Percentiles rank a stretch among this genome's conserved stretches.
Conservation (phyloP, 2,113 vertebrate genomes). For the Orientallactaga bullata region DNA sequence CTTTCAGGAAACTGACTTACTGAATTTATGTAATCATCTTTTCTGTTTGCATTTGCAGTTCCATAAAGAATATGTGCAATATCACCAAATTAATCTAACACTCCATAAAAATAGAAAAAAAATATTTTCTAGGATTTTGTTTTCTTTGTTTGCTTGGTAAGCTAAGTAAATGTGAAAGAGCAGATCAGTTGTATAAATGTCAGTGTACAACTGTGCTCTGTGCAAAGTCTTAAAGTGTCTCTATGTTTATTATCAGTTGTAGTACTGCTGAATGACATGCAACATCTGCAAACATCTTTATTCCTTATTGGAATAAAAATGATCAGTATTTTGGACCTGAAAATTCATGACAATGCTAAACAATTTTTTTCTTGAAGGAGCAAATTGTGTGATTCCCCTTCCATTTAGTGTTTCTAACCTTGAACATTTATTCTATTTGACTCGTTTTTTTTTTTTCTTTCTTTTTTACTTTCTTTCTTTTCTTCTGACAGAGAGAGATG, state of each 20-base stretch:
- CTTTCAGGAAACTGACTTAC: neutral
- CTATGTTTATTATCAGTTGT: neutral
- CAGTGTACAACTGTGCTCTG: neutral
- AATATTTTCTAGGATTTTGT: neutral
- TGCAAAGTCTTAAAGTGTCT: neutral
- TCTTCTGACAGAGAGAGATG: too few relatives aligned
- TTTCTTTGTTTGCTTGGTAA: neutral
- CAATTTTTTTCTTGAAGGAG: neutral
- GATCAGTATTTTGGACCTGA: constrained; percentile 4
- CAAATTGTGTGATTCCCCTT: neutral
- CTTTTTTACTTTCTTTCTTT: too few relatives aligned
- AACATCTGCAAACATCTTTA: neutral
- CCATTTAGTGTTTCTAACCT: neutral
- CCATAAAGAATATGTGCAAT: neutral
- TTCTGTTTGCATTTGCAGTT: neutral
- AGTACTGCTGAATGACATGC: constrained; percentile 7
- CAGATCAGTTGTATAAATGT: neutral
- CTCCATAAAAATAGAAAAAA: neutral
- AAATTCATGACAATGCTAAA: constrained; percentile 25
- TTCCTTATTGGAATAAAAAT: constrained; percentile 9
- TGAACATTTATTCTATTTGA: too few relatives aligned
- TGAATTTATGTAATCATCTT: constrained; percentile 11
- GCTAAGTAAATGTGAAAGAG: neutral
- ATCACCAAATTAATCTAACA: neutral
- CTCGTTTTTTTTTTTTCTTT: too few relatives aligned